Evolutionary conservation across 2,888 invertebrate genomes (phyloP), one percentile per base, ranked within the genome.

Genomic region (Callyntrura sp.): DNA sequence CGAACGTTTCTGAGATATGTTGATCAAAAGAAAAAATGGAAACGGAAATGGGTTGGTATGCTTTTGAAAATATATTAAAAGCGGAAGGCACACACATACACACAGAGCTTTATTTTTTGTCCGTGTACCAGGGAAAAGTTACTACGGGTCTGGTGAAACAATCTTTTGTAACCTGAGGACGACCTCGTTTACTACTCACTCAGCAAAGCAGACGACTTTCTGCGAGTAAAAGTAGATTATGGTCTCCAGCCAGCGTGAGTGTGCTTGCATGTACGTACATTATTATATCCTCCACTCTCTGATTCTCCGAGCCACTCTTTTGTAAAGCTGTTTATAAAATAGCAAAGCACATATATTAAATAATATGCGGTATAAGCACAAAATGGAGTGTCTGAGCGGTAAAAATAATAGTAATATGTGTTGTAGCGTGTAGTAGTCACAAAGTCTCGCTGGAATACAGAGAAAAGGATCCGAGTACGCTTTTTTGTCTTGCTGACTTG

Each of bases 151-250:
- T 17, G 35, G 55, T 48, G 86, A 86, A 86, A 79, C 79, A 78
- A 78, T 86, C 86, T 79, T 81, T 79, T 79, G 86, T 86, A 86
- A 86, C 62, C 86, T 79, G 86, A 86, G 86, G 65, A 78, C 86
- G 86, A 86, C 86, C 86, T 86, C 86, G 79, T 86, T 68, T 79
- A 55, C 79, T 86, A 20, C 81, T 43, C 60, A 20, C 23, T 35
- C 35, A 35, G 35, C 35, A 35, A 35, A 35, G 35, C 35, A 35
- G 35, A 35, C 35, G 35, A 35, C 35, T 35, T n/a, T n/a, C 35
- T 35, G 35, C 6, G 65, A 68, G 79, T 51, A 51, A 86, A 86
- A 86, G 86, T 73, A 86, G 86, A 86, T 86, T 86, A 86, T 79
- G 76, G 65, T 78, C 65, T 35, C 35, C 35, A 35, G 35, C 35